Evolutionary conservation across 2,797 vertebrate species (phyloP).

Genomic region (Microctenopoma steveboyesi): DNA sequence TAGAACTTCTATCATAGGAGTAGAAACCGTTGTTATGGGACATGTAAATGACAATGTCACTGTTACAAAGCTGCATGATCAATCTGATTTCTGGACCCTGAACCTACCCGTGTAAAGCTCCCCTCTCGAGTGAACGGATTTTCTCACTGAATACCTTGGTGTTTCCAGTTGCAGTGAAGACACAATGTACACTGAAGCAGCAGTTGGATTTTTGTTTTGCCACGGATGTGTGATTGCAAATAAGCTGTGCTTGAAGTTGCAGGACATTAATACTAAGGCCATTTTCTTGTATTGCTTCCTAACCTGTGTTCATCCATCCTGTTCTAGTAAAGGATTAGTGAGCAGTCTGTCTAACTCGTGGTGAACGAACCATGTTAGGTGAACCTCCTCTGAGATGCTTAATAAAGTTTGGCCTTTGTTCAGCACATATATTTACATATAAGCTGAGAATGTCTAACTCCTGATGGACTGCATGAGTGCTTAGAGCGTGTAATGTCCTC

Average conservation of each 20-base stretch:
- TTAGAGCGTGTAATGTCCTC: slow-evolving; percentile 75
- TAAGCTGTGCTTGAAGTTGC: slow-evolving; percentile 39
- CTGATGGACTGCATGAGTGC: slow-evolving; percentile 80
- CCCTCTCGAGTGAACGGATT: slow-evolving; percentile 19
- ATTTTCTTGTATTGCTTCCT: slow-evolving; percentile 31
- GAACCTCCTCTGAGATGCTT: slow-evolving; percentile 8
- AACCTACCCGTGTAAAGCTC: slow-evolving; percentile 40
- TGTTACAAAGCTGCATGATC: slow-evolving; percentile 41
- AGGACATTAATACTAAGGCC: slow-evolving; percentile 46
- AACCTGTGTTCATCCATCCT: slow-evolving; percentile 15
- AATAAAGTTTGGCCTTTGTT: background rate
- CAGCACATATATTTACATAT: slow-evolving; percentile 1
- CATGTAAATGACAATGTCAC: slow-evolving; percentile 24
- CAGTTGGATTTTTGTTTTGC: slow-evolving; percentile 9
- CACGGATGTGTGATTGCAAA: slow-evolving; percentile 26
- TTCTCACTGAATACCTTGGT: slow-evolving; percentile 20
- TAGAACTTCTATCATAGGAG: slow-evolving; percentile 3
- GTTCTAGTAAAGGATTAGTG: slow-evolving; percentile 20
- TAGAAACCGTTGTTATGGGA: slow-evolving; percentile 22
- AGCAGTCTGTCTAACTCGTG: background rate
- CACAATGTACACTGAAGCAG: slow-evolving; percentile 44
- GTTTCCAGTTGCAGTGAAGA: slow-evolving; percentile 54
- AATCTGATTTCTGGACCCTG: slow-evolving; percentile 15
- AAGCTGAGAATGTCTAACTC: slow-evolving; percentile 37
- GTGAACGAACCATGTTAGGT: background rate